Percentiles rank a stretch among this genome's conserved stretches.
These are phyloP conservation scores for Diabrotica balteata DNA, from an alignment of 2,888 invertebrate genomes.

Conservation along the genomic window DNA sequence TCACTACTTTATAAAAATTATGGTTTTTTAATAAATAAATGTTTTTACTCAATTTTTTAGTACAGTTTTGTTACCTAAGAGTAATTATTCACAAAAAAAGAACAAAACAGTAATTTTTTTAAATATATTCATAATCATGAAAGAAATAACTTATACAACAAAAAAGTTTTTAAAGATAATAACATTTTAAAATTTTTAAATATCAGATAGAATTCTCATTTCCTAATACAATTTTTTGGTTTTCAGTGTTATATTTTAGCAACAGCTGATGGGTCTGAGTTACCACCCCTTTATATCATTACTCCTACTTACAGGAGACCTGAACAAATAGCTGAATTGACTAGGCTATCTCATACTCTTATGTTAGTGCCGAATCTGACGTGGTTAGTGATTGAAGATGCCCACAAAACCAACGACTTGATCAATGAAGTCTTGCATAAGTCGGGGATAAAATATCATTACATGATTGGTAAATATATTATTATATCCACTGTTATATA, in stretches of 20 bases:
- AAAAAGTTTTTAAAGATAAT: no score
- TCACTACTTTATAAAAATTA: no score
- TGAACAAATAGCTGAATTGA: constrained; percentile 82
- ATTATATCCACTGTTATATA: no score
- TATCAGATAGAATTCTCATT: background rate
- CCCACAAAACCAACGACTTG: constrained; percentile 71
- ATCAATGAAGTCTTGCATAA: constrained; percentile 76
- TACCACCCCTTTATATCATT: constrained; percentile 69
- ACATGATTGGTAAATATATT: constrained; percentile 63
- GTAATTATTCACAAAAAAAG: no score
- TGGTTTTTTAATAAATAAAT: no score
- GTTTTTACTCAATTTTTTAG: no score
- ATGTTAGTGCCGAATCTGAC: constrained; percentile 86
- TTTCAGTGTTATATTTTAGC: constrained; percentile 34
- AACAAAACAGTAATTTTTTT: no score
- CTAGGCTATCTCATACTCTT: constrained; percentile 86
- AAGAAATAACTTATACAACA: no score
- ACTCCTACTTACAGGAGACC: constrained; percentile 79
- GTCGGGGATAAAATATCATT: constrained; percentile 72
- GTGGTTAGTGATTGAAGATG: constrained; percentile 94
- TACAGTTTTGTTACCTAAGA: no score
- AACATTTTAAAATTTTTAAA: background rate
- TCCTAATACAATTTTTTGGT: constrained; percentile 1
- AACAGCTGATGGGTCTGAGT: constrained; percentile 36
- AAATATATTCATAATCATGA: no score